These are phyloP conservation scores for Dorcus parallelipipedus DNA, from an alignment of 2,888 invertebrate species.

Conservation along the genomic window DNA sequence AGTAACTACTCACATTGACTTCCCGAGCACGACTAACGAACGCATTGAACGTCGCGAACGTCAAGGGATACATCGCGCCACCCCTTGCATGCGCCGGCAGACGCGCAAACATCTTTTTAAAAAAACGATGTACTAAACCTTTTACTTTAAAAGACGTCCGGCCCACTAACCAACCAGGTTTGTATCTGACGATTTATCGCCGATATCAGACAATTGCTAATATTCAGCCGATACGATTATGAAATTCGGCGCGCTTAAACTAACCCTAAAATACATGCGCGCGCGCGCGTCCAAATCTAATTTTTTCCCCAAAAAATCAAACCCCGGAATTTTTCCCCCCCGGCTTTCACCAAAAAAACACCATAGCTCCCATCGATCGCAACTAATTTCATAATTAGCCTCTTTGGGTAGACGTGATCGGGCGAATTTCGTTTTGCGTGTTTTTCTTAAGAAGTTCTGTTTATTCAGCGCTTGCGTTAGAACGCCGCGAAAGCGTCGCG, in stretches of 20 bases:
- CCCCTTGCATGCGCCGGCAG: slow-evolving; percentile 41
- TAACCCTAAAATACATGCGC: background rate
- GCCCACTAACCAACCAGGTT: slow-evolving; percentile 46
- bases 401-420: no score
- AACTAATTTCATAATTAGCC: no score
- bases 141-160: slow-evolving; percentile 44
- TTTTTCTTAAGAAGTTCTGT: slow-evolving; percentile 16
- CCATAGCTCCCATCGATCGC: no score
- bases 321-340: no score
- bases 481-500: slow-evolving; percentile 25
- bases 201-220: slow-evolving; percentile 7
- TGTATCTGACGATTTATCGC: slow-evolving; percentile 23
- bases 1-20: slow-evolving; percentile 18
- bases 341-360: no score
- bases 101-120: slow-evolving; percentile 41
- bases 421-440: background rate
- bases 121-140: slow-evolving; percentile 44
- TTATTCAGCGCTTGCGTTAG: slow-evolving; percentile 38
- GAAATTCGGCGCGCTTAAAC: background rate
- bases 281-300: background rate
- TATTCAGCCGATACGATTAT: background rate
- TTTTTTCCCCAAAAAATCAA: background rate
- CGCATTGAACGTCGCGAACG: slow-evolving; percentile 7
- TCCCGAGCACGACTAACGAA: slow-evolving; percentile 15
- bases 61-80: slow-evolving; percentile 40